These are phyloP conservation scores for Syngnathus floridae DNA, from an alignment of 2,113 vertebrate genomes.

Conservation along the genomic window DNA sequence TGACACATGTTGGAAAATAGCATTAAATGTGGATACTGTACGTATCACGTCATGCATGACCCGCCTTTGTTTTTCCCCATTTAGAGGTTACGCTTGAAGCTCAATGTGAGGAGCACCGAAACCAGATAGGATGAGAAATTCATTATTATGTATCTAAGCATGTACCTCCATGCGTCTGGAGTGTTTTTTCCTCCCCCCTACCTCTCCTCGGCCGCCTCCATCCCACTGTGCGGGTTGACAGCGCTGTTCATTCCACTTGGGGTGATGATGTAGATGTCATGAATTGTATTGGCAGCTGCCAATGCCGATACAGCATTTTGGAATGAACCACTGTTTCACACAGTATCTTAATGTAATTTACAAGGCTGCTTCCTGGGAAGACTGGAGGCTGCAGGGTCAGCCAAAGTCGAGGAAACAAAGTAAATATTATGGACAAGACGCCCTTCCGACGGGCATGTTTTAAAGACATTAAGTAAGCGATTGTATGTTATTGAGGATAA, in stretches of 20 bases:
- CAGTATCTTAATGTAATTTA: conserved; percentile 74
- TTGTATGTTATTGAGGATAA: conserved; percentile 2
- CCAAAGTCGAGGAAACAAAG: conserved; percentile 61
- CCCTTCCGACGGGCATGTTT: conserved; percentile 33
- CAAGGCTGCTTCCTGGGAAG: conserved; percentile 56
- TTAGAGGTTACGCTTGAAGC: conserved; percentile 6
- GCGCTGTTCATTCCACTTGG: conserved; percentile 67
- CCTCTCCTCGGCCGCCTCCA: conserved; percentile 33
- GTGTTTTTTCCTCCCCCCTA: conserved; percentile 8
- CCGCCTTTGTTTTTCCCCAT: conserved; percentile 19
- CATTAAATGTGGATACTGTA: conserved; percentile 38
- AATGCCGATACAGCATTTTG: conserved; percentile 71
- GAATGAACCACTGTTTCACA: conserved; percentile 73
- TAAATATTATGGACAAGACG: conserved; percentile 41
- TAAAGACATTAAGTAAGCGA: conserved; percentile 2
- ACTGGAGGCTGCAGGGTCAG: conserved; percentile 52
- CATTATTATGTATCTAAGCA: conserved; percentile 20
- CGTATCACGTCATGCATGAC: conserved; percentile 4
- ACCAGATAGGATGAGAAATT: conserved; percentile 4
- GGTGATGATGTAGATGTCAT: conserved; percentile 65
- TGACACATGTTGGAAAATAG: conserved; percentile 51
- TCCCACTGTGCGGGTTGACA: conserved; percentile 56
- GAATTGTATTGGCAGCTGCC: conserved; percentile 80
- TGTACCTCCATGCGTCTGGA: conserved; percentile 22
- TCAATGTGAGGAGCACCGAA: conserved; percentile 5